A percentile compares a stretch with the other conserved stretches of the same genome.
Evolutionary conservation across 30 jellyfish, hydroid and myxozoan species (phyloP).

Genomic region (Sanderia malayensis): DNA sequence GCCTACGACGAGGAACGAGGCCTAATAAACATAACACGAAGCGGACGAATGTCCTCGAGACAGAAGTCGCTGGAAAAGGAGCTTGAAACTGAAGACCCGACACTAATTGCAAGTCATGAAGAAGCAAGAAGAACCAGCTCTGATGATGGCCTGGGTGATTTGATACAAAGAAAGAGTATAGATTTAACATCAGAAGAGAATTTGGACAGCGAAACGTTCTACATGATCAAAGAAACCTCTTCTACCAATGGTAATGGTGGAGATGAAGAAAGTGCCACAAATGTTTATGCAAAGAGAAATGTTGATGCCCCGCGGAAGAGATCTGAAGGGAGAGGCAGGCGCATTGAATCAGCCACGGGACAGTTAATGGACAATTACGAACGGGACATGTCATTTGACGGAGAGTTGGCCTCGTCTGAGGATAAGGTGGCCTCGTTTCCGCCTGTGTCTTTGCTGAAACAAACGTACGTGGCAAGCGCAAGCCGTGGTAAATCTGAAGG

Average conservation of each 20-base stretch:
- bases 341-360: constrained; percentile 59
- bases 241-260: constrained; percentile 18
- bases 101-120: constrained; percentile 23
- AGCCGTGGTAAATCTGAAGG: constrained; percentile 34
- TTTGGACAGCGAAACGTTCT: constrained; percentile 1
- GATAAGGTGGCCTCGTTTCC: not conserved
- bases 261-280: too few relatives aligned
- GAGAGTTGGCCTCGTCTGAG: constrained; percentile 19
- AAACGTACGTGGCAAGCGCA: constrained; percentile 29
- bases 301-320: constrained; percentile 53
- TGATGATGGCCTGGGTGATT: constrained; percentile 47
- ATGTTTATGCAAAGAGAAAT: constrained; percentile 43
- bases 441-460: constrained; percentile 45
- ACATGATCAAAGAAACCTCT: constrained; percentile 12
- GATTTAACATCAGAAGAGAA: too few relatives aligned
- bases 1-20: constrained; percentile 52
- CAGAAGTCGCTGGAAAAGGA: constrained; percentile 61
- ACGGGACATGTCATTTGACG: constrained; percentile 56
- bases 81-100: constrained; percentile 38
- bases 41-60: constrained; percentile 66
- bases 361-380: constrained; percentile 43
- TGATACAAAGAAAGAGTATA: constrained; percentile 49
- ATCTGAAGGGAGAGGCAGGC: constrained; percentile 58
- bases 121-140: constrained; percentile 41
- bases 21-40: constrained; percentile 42